A percentile compares a stretch with the other conserved stretches of the same genome.
phyloP scores from a whole-genome alignment of 2,888 invertebrate genomes.

The Rhamnusium bicolor region DNA sequence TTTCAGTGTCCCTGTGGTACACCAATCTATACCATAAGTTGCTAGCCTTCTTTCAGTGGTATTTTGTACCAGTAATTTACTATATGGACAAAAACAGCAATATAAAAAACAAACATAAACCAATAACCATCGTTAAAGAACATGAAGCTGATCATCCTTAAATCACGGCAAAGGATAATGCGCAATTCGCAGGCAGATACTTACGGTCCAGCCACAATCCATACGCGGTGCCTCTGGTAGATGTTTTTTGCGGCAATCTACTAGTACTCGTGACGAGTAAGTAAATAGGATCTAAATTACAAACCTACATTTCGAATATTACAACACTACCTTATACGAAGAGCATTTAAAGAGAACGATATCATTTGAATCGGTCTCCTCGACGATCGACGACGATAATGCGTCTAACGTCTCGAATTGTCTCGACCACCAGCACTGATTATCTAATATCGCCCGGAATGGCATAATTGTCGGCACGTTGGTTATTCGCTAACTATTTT shows the following conservation, averaged over 20 bases:
- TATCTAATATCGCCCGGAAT: slow-evolving; percentile 65
- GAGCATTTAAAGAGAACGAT: slow-evolving; percentile 55
- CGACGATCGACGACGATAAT: slow-evolving; percentile 48
- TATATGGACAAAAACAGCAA: slow-evolving; percentile 47
- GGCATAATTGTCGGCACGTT: slow-evolving; percentile 60
- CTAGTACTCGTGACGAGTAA: slow-evolving; percentile 59
- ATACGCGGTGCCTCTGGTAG: slow-evolving; percentile 51
- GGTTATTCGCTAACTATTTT: slow-evolving; percentile 3
- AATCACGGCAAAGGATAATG: slow-evolving; percentile 60
- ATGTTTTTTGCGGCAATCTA: slow-evolving; percentile 51
- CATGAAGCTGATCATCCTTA: slow-evolving; percentile 43
- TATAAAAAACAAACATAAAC: slow-evolving; percentile 42
- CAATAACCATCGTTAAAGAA: slow-evolving; percentile 50
- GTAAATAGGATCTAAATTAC: slow-evolving; percentile 61
- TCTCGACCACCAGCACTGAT: slow-evolving; percentile 67
- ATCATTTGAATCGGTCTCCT: slow-evolving; percentile 60
- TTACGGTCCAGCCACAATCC: slow-evolving; percentile 40
- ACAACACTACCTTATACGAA: slow-evolving; percentile 57
- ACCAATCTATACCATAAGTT: slow-evolving; percentile 42
- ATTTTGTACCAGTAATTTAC: slow-evolving; percentile 44
- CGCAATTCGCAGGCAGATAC: slow-evolving; percentile 64
- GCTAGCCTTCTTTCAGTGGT: slow-evolving; percentile 44
- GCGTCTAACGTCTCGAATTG: slow-evolving; percentile 52
- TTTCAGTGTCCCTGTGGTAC: background rate
- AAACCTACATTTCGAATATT: slow-evolving; percentile 62